Evolutionary conservation across 2,888 invertebrate species (phyloP).

Genomic region (Laspeyria flexula): DNA sequence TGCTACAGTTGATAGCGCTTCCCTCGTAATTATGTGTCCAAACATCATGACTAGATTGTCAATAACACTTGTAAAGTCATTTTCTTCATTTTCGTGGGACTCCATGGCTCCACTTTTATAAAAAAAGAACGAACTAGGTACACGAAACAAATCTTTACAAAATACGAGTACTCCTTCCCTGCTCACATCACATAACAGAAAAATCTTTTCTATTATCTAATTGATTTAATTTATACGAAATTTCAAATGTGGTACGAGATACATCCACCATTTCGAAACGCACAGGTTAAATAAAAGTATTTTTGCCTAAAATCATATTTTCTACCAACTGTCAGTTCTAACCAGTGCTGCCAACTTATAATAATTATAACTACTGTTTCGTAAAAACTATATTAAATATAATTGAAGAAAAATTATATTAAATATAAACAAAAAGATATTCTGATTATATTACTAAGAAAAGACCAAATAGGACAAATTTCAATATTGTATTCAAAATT

Average conservation of each 20-base stretch:
- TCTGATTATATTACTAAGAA: no score
- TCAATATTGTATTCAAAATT: no score
- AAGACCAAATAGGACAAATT: no score
- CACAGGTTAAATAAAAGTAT: not conserved
- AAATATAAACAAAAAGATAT: no score
- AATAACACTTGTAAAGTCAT: constrained; percentile 51
- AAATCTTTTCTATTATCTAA: not conserved
- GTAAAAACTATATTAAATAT: no score
- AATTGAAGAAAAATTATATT: no score
- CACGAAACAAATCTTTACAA: not conserved
- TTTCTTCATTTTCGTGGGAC: constrained; percentile 22
- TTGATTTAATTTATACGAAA: not conserved
- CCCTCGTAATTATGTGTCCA: constrained; percentile 59
- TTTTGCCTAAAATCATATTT: not conserved
- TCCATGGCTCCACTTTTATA: constrained; percentile 32
- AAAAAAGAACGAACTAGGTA: constrained; percentile 1
- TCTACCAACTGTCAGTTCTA: no score
- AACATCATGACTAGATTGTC: constrained; percentile 67
- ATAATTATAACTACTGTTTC: no score
- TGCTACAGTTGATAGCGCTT: constrained; percentile 66
- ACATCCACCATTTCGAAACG: not conserved
- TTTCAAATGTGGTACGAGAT: not conserved
- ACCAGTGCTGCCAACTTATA: no score
- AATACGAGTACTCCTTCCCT: not conserved
- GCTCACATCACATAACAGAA: not conserved